These are phyloP conservation scores for Diarsia mendica DNA, from an alignment of 2,888 invertebrate species.

Conservation along the genomic window DNA sequence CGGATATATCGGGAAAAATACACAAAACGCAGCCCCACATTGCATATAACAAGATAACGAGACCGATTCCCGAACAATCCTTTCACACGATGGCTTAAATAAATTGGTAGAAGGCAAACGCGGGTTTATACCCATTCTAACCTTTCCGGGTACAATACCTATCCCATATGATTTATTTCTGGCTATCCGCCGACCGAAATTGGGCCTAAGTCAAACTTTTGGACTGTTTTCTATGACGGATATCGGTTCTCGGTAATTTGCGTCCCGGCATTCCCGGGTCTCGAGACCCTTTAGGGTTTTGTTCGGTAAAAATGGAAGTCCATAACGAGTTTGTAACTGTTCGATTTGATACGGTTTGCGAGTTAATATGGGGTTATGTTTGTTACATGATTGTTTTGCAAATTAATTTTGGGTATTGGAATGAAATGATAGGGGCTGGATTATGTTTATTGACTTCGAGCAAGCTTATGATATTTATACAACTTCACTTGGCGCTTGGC, in stretches of 20 bases:
- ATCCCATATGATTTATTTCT: slow-evolving; percentile 78
- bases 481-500: background rate
- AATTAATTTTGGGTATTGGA: slow-evolving; percentile 30
- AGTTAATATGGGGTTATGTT: slow-evolving; percentile 26
- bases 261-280: slow-evolving; percentile 27
- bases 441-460: background rate
- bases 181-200: slow-evolving; percentile 66
- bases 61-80: slow-evolving; percentile 56
- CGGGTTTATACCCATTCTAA: slow-evolving; percentile 55
- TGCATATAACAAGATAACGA: slow-evolving; percentile 44
- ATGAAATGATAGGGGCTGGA: background rate
- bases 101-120: slow-evolving; percentile 69
- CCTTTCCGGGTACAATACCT: slow-evolving; percentile 66
- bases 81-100: slow-evolving; percentile 70
- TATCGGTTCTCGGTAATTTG: slow-evolving; percentile 56
- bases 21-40: slow-evolving; percentile 7
- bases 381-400: slow-evolving; percentile 30
- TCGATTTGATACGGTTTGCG: slow-evolving; percentile 33
- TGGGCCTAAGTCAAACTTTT: slow-evolving; percentile 55
- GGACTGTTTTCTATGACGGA: slow-evolving; percentile 58
- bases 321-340: slow-evolving; percentile 54
- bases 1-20: slow-evolving; percentile 8
- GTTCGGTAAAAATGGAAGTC: slow-evolving; percentile 45
- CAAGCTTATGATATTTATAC: background rate
- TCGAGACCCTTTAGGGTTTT: slow-evolving; percentile 39